Evolutionary conservation across 2,888 invertebrate genomes (phyloP).

Genomic region (Mythimna lalbum): DNA sequence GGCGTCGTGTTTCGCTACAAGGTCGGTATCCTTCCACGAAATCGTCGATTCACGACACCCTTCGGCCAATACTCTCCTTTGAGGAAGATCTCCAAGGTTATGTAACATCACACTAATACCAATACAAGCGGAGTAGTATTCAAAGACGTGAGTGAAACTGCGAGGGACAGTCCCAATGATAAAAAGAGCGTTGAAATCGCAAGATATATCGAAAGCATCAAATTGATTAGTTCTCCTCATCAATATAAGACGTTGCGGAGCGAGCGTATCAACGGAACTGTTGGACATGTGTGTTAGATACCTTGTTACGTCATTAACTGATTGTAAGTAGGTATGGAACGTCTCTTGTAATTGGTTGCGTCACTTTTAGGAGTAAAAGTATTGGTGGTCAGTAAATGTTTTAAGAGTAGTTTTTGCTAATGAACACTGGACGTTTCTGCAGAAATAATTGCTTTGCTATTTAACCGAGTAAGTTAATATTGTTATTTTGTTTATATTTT

Average conservation of each 20-base stretch:
- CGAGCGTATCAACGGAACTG: slow-evolving; percentile 33
- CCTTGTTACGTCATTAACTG: slow-evolving; percentile 43
- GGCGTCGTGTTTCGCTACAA: no score
- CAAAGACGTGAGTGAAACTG: no score
- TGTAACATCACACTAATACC: no score
- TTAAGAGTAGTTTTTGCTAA: not conserved
- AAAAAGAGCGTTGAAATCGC: not conserved
- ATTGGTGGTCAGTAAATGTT: slow-evolving; percentile 15
- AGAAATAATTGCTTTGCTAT: no score
- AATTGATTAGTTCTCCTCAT: slow-evolving; percentile 47
- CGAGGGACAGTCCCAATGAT: no score
- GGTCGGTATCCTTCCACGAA: no score
- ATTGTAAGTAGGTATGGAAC: slow-evolving; percentile 7
- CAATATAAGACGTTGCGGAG: slow-evolving; percentile 19
- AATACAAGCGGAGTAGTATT: no score
- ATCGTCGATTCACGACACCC: no score
- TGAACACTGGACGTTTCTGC: not conserved
- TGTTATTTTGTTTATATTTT: no score
- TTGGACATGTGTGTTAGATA: slow-evolving; percentile 5
- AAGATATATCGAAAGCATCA: slow-evolving; percentile 1
- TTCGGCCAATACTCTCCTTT: no score
- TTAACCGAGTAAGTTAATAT: no score
- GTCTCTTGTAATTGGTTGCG: slow-evolving; percentile 33
- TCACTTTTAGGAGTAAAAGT: slow-evolving; percentile 28
- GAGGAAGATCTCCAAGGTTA: no score